Evolutionary conservation across 2,797 vertebrate species (phyloP).

Genomic region (Rhinatrema bivittatum): DNA sequence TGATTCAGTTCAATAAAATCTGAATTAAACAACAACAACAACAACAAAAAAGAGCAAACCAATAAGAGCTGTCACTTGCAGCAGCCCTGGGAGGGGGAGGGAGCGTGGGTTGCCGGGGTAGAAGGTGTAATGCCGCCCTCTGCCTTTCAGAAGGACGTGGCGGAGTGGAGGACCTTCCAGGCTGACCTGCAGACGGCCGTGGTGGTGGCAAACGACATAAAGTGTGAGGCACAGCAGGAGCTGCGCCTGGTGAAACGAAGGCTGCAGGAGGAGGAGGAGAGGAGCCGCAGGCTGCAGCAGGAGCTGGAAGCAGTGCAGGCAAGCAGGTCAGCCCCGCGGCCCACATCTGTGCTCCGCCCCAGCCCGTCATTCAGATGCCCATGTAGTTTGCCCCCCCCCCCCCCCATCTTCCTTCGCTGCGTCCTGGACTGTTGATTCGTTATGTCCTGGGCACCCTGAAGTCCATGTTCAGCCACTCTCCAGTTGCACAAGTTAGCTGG

Average conservation of each 20-base stretch:
- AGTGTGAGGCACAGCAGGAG: conserved; percentile 95
- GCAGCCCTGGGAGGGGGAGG: no score
- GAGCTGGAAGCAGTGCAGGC: conserved; percentile 81
- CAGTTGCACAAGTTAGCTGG: no score
- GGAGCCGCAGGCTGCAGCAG: conserved; percentile 66
- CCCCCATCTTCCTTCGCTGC: conserved; percentile 15
- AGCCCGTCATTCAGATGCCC: background rate
- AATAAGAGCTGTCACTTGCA: no score
- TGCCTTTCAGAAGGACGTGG: conserved; percentile 75
- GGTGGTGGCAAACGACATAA: conserved; percentile 95
- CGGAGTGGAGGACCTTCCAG: conserved; percentile 95
- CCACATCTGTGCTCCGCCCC: background rate
- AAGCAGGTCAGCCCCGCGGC: conserved; percentile 30
- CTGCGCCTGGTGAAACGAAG: conserved; percentile 74
- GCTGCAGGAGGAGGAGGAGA: conserved; percentile 89
- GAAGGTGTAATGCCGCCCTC: no score
- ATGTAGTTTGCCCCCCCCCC: conserved; percentile 13
- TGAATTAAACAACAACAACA: no score
- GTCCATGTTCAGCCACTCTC: no score
- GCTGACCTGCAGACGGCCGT: conserved; percentile 95
- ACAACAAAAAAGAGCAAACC: no score
- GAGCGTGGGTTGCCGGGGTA: no score
- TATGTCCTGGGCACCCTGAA: no score
- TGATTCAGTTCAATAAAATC: no score
- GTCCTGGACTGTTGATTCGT: conserved; percentile 6